Evolutionary conservation across 2,888 invertebrate species (phyloP).

Genomic region (Serrognathus titanus): DNA sequence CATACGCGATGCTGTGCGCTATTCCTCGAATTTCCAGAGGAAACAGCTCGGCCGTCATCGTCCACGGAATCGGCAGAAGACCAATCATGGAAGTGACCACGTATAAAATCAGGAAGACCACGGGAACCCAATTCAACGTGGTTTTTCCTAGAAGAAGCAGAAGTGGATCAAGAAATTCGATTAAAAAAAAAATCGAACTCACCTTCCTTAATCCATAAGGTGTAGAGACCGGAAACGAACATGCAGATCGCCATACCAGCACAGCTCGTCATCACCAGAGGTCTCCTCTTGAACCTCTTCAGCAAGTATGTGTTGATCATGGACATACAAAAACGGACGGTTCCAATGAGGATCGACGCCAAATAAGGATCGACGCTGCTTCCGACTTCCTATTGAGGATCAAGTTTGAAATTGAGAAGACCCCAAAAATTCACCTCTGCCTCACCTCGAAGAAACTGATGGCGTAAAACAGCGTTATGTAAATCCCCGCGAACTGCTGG

Average conservation of each 20-base stretch:
- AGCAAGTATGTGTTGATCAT: constrained; percentile 56
- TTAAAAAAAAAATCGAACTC: constrained; percentile 27
- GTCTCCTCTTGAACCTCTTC: constrained; percentile 52
- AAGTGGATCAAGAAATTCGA: background rate
- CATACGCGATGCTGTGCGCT: constrained; percentile 58
- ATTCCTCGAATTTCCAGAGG: constrained; percentile 59
- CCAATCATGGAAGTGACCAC: constrained; percentile 60
- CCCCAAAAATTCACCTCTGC: background rate
- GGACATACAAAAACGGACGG: constrained; percentile 57
- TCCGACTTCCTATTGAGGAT: constrained; percentile 49
- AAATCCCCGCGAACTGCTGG: constrained; percentile 61
- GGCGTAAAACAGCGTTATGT: constrained; percentile 60
- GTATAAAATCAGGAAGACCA: constrained; percentile 53
- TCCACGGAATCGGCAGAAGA: constrained; percentile 60
- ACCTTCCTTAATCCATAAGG: constrained; percentile 50
- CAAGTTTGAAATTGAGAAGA: background rate
- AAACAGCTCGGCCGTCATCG: constrained; percentile 63
- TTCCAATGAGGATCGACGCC: constrained; percentile 57
- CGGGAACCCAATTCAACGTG: constrained; percentile 49
- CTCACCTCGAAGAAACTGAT: constrained; percentile 57
- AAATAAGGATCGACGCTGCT: constrained; percentile 53
- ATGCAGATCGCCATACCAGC: constrained; percentile 57
- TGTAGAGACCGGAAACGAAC: constrained; percentile 56
- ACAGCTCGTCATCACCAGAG: constrained; percentile 53
- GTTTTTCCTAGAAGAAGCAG: constrained; percentile 33